A percentile compares a stretch with the other conserved stretches of the same genome.
phyloP scores from a whole-genome alignment of 2,113 vertebrate genomes.

The Vulpes vulpes region DNA sequence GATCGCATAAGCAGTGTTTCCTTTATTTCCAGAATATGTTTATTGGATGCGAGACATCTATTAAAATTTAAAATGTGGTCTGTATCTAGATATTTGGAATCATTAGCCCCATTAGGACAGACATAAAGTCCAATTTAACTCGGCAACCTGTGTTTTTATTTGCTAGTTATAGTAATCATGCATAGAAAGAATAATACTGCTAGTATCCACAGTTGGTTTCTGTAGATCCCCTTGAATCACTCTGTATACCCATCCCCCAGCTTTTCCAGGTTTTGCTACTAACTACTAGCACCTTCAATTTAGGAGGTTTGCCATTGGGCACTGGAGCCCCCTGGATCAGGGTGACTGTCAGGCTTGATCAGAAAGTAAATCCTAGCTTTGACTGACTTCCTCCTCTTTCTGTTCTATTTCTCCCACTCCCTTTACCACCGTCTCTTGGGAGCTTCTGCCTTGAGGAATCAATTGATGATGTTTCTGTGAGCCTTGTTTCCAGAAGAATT shows the following conservation, averaged over 20 bases:
- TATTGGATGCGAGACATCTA: background rate
- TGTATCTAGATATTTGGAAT: background rate
- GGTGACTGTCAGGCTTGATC: background rate
- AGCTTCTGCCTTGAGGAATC: background rate
- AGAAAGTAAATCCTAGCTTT: background rate
- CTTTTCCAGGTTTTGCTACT: background rate
- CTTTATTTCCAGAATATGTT: background rate
- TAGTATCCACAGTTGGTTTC: background rate
- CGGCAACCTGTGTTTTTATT: background rate
- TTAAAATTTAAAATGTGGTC: slow-evolving; percentile 18
- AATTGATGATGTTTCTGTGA: background rate
- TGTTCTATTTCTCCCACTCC: background rate
- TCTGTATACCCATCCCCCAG: background rate
- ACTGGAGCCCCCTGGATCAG: background rate
- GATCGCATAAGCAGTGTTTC: background rate
- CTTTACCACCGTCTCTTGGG: background rate
- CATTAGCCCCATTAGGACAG: background rate
- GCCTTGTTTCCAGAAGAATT: background rate
- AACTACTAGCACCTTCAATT: background rate
- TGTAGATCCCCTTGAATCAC: background rate
- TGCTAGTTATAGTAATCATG: background rate
- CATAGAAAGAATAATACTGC: background rate
- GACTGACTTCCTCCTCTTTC: background rate
- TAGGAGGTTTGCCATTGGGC: background rate
- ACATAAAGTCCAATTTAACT: background rate